These are phyloP conservation scores for Drosophila gaucha DNA, from an alignment of 2,888 invertebrate genomes.

Conservation along the genomic window DNA sequence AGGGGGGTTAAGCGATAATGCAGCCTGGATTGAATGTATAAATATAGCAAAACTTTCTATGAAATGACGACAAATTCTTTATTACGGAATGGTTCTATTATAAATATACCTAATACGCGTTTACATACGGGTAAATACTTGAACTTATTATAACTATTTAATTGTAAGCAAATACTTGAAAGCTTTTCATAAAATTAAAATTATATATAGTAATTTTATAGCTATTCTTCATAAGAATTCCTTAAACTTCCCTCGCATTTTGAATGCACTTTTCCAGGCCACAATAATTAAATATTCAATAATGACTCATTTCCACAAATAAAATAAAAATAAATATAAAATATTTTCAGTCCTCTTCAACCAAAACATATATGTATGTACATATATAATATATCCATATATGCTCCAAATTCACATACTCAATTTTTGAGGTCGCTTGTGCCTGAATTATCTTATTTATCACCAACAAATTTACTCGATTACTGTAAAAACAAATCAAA, in stretches of 20 bases:
- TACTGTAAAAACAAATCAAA: neutral
- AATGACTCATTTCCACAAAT: slow-evolving; percentile 33
- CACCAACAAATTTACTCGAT: neutral
- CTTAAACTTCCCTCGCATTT: slow-evolving; percentile 4
- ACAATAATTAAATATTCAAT: slow-evolving; percentile 33
- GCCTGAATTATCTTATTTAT: neutral
- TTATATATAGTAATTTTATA: too few relatives aligned
- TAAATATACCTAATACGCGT: too few relatives aligned
- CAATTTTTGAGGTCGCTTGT: too few relatives aligned
- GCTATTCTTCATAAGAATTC: neutral
- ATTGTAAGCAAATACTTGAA: too few relatives aligned
- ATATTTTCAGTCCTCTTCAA: slow-evolving; percentile 5
- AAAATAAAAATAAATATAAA: slow-evolving; percentile 28
- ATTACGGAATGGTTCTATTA: slow-evolving; percentile 1
- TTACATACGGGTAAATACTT: too few relatives aligned
- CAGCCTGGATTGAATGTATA: slow-evolving; percentile 5
- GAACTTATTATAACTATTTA: too few relatives aligned
- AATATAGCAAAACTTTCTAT: slow-evolving; percentile 10
- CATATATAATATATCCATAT: neutral
- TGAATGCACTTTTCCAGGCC: slow-evolving; percentile 33
- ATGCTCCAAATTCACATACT: too few relatives aligned
- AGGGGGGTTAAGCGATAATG: slow-evolving; percentile 29
- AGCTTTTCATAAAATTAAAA: neutral
- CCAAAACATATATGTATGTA: neutral
- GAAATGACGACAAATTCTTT: neutral